Base-by-base conservation (phyloP, 2,797 vertebrate species). In the Sternotherus odoratus region DNA sequence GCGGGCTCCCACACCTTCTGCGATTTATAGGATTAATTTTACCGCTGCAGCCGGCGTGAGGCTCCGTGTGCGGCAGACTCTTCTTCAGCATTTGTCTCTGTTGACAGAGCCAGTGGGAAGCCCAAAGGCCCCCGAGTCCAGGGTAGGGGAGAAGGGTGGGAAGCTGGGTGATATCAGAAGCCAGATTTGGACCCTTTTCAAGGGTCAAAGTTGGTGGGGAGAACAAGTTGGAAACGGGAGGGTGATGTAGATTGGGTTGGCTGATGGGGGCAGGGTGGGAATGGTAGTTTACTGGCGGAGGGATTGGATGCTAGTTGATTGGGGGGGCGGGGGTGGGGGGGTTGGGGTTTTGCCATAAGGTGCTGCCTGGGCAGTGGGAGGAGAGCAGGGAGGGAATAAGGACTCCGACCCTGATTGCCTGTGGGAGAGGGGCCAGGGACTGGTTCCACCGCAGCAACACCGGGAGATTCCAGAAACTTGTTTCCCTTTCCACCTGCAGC, bases 21-120 rank as follows among this genome's bases (percentile, higher is more conserved):
- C 51, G 28, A 82, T 77, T 78, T 82, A 82, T 89, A 82, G 86
- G 87, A 82, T 89, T 92, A 82, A 92, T 86, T 85, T 86, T 82
- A 36, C 87, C n/a, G 33, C 57, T 72, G 50, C 81, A 87, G 83
- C 78, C 26, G 19, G 86, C 86, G 54, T 56, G 77, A 43, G 28
- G 28, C 50, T 75, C 72, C 72, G 54, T 88, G 72, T 51, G 86
- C 86, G 24, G 82, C 78, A 50, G 86, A 51, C 91, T 77, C 36
- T 16, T 60, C 57, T 69, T 69, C 10, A 69, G 10, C 36, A 6
- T 21, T 12, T 3, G 21, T 36, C 63, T 69, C 19, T 66, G 63
- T 66, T 66, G 63, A 21, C 63, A 21, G 63, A n/a, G n/a, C 33
- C 21, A n/a, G 36, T n/a, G n/a, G 63, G 63, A 36, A 66, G n/a